These are phyloP conservation scores for Caenorhabditis latens DNA, from an alignment of 1,140 invertebrate genomes.

Conservation along the genomic window DNA sequence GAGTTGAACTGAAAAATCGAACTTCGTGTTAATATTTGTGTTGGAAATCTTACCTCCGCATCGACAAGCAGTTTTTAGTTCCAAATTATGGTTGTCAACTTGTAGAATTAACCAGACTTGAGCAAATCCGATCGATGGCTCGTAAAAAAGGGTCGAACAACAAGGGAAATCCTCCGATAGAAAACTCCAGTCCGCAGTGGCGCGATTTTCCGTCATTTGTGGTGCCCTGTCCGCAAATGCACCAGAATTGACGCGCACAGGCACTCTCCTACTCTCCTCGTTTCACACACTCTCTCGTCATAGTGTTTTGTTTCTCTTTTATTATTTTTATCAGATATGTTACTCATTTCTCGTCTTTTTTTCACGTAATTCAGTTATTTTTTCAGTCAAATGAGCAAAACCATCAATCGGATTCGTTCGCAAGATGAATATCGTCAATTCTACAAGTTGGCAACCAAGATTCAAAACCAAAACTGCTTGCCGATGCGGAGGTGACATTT, in stretches of 20 bases:
- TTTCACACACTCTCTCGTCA: neutral
- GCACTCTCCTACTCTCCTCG: no score
- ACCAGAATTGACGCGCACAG: no score
- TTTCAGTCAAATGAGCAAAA: neutral
- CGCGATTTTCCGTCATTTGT: no score
- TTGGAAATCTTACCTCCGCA: neutral
- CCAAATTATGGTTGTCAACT: no score
- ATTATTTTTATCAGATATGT: neutral
- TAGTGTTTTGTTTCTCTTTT: neutral
- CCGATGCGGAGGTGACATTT: conserved; percentile 2
- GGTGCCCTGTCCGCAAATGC: no score
- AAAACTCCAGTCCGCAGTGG: no score
- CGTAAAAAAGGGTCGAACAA: no score
- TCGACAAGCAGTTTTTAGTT: no score
- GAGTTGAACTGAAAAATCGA: neutral
- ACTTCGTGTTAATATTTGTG: no score
- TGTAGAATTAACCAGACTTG: no score
- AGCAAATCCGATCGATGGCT: no score
- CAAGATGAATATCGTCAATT: conserved; percentile 7
- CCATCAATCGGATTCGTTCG: neutral
- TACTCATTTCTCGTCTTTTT: neutral
- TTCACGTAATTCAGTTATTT: neutral
- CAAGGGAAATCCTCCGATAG: no score
- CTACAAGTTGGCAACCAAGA: conserved; percentile 10
- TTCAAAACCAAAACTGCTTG: conserved; percentile 33